Conservation (phyloP, 2,113 vertebrate genomes). For the Chiloscyllium plagiosum region DNA sequence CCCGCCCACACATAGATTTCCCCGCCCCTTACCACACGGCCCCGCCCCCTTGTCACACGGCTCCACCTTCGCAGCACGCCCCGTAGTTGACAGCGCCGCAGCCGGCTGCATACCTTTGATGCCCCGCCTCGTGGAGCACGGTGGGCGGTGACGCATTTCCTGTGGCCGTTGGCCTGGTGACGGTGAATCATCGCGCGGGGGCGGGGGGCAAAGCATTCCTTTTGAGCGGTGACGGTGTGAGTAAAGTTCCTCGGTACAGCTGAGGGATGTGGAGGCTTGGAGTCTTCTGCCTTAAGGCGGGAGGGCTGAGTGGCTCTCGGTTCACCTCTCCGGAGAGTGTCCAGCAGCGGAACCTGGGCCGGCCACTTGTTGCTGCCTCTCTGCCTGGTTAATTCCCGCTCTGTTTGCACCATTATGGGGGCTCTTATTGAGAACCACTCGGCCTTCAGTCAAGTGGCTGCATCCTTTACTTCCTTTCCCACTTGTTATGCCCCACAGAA, state of each 20-base stretch:
- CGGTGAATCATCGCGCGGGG: background rate
- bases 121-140: background rate
- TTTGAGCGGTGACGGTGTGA: background rate
- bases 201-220: background rate
- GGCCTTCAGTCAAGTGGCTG: background rate
- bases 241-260: background rate
- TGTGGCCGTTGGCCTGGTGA: conserved; percentile 17
- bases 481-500: background rate
- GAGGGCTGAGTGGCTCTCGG: no score
- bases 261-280: background rate
- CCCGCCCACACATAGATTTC: no score
- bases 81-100: background rate
- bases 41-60: background rate
- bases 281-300: background rate
- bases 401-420: background rate
- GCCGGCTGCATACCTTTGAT: background rate
- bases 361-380: background rate
- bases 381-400: background rate
- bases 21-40: no score
- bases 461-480: background rate
- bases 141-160: background rate
- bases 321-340: background rate
- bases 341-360: background rate
- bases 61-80: background rate
- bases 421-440: background rate